Evolutionary conservation across 2,113 vertebrate species (phyloP).

Genomic region (Prinia subflava): DNA sequence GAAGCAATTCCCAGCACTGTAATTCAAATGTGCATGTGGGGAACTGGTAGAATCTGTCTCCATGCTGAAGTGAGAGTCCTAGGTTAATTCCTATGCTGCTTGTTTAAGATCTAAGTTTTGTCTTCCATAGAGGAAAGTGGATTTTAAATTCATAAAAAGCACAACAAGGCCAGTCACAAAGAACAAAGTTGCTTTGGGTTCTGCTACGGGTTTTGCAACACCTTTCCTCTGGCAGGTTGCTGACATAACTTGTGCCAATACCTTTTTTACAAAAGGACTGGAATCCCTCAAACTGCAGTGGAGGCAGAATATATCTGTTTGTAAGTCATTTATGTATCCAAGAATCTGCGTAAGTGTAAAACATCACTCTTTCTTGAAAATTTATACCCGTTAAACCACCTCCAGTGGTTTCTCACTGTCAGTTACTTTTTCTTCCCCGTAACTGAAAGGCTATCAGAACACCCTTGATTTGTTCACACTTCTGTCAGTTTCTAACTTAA

Average conservation of each 20-base stretch:
- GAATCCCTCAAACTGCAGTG: background rate
- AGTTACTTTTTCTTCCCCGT: constrained; percentile 19
- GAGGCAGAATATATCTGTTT: background rate
- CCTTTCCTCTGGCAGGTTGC: background rate
- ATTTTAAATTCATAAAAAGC: background rate
- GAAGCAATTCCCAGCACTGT: background rate
- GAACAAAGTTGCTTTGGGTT: background rate
- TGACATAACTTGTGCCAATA: background rate
- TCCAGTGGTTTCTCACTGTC: constrained; percentile 36
- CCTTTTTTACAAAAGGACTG: background rate
- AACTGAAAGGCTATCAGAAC: constrained; percentile 26
- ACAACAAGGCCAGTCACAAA: background rate
- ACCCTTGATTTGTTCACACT: constrained; percentile 68
- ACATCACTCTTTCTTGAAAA: background rate
- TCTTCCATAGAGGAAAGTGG: background rate
- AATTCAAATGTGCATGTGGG: background rate
- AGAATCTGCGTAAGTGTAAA: background rate
- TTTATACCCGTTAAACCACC: constrained; percentile 25
- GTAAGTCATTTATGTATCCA: constrained; percentile 10
- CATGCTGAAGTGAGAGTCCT: background rate
- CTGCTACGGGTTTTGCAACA: background rate
- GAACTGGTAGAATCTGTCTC: background rate
- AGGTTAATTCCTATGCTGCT: background rate
- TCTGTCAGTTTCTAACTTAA: constrained; percentile 61
- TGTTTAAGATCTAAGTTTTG: background rate